A percentile compares a stretch with the other conserved stretches of the same genome.
Evolutionary conservation across 2,113 vertebrate species (phyloP).

Genomic region (Serilophus lunatus): DNA sequence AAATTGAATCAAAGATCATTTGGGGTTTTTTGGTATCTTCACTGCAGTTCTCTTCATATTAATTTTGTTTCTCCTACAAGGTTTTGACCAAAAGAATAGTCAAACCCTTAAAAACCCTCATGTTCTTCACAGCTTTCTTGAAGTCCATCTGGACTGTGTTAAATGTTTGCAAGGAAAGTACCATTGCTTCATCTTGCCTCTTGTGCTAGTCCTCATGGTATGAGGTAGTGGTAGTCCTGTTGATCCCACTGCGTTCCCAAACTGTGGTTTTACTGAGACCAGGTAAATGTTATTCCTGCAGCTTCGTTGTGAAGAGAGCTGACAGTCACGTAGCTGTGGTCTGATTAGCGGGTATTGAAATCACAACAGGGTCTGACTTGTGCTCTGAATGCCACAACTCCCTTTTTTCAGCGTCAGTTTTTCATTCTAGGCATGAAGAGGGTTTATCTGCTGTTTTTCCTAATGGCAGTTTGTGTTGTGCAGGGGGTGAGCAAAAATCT

Average conservation of each 20-base stretch:
- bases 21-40: background rate
- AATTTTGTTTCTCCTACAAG: background rate
- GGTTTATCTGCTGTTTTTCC: background rate
- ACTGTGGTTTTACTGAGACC: background rate
- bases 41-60: background rate
- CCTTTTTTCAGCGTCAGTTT: background rate
- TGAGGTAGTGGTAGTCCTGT: background rate
- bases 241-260: background rate
- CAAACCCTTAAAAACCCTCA: background rate
- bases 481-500: background rate
- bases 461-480: background rate
- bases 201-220: background rate
- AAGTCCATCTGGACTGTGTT: constrained; percentile 24
- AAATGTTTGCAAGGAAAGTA: background rate
- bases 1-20: background rate
- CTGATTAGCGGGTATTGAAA: background rate
- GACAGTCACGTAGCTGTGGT: background rate
- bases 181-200: background rate
- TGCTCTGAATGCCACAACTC: background rate
- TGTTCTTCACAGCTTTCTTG: constrained; percentile 33
- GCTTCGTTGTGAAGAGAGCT: background rate
- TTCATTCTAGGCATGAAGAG: background rate
- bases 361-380: background rate
- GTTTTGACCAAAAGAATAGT: background rate
- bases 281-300: background rate